phyloP scores from a whole-genome alignment of 2,888 invertebrate species.

The Torymus tubicola region DNA sequence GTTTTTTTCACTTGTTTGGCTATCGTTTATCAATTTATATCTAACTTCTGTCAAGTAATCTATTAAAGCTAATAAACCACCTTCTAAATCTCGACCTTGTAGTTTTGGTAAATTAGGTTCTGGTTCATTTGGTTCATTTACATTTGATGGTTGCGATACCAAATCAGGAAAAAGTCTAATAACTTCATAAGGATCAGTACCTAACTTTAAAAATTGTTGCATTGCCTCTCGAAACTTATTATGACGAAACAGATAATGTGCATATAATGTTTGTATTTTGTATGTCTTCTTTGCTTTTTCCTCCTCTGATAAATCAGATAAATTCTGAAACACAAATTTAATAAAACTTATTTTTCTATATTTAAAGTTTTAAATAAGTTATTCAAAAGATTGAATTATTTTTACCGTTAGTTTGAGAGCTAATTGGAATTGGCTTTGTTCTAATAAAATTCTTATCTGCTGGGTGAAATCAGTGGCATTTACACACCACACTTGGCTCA shows the following conservation, averaged over 20 bases:
- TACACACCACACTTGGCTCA: conserved; percentile 93
- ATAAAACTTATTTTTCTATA: conserved; percentile 5
- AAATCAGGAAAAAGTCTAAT: conserved; percentile 96
- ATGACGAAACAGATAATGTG: conserved; percentile 93
- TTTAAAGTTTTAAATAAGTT: conserved; percentile 7
- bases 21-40: conserved; percentile 77
- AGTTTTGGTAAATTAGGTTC: conserved; percentile 80
- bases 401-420: conserved; percentile 93
- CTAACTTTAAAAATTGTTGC: conserved; percentile 91
- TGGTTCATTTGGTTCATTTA: conserved; percentile 73
- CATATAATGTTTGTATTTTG: conserved; percentile 93
- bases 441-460: conserved; percentile 90
- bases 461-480: conserved; percentile 87
- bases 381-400: background rate
- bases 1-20: conserved; percentile 63
- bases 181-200: conserved; percentile 96
- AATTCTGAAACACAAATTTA: conserved; percentile 79
- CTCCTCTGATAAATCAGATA: conserved; percentile 88
- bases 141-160: conserved; percentile 80
- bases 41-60: conserved; percentile 91
- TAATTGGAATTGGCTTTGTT: conserved; percentile 94
- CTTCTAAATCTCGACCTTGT: conserved; percentile 90
- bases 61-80: conserved; percentile 91
- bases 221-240: conserved; percentile 94
- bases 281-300: conserved; percentile 89